Evolutionary conservation across 1,140 invertebrate genomes (phyloP), one percentile per base, ranked within the genome.

Genomic region (Venustaconcha ellipsiformis): DNA sequence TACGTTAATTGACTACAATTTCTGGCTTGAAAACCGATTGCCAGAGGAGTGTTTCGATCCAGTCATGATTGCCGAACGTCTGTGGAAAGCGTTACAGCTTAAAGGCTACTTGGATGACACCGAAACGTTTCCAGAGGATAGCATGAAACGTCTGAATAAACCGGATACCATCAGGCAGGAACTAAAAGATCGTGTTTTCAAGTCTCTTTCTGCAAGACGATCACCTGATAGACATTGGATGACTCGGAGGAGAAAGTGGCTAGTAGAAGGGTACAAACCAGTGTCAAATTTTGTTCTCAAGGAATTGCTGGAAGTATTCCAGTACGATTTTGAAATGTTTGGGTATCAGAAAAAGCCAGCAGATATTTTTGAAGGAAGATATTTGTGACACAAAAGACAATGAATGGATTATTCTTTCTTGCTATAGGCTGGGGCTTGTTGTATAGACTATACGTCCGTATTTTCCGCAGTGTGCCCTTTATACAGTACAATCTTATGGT

Each of bases 1-100:
- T 15, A 72, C 55, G 18, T 63, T 37, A 64, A 55, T 11, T 15
- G 64, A 63, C 14, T 63, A n/a, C 1, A 26, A 72, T 72, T 72
- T 58, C 48, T 14, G 17, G 20, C 23, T 72, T 14, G 66, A 67
- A 37, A 60, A 60, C 1, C 48, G 63, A 23, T 18, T 18, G 14
- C 56, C 70, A 23, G 37, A 14, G 6, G 2, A 48, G 15, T 76
- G 74, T 62, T 57, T 70, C 23, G 17, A 57, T 8, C 14, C 11
- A 20, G 48, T 26, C 6, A 13, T 8, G 12, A 18, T 71, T 12
- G 59, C 57, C 6, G 14, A 57, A 55, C 58, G 67, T 14, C 30
- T 76, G n/a, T 76, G 74, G 74, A 60, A 55, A 70, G 60, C 67
- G 13, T 76, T 70, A 59, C 57, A 76, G 67, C 30, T 60, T 23